phyloP scores from a whole-genome alignment of 2,888 invertebrate species.

The Platynereis dumerilii region DNA sequence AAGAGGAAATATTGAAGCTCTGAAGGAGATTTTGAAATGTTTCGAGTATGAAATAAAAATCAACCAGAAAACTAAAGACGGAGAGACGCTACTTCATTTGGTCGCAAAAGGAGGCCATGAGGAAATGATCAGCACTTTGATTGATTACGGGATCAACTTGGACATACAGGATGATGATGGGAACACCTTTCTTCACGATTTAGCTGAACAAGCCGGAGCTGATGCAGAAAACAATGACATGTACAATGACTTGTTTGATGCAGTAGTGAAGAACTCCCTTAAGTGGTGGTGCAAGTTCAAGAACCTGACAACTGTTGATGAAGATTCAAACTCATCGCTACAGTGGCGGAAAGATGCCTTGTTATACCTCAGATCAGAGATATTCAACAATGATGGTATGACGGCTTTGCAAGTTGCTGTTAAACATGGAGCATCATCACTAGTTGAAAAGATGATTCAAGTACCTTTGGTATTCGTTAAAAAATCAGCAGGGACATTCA shows the following conservation, averaged over 20 bases:
- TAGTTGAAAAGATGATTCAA: slow-evolving; percentile 43
- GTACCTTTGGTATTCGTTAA: slow-evolving; percentile 30
- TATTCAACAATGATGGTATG: slow-evolving; percentile 43
- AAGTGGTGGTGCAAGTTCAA: slow-evolving; percentile 47
- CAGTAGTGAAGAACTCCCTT: slow-evolving; percentile 39
- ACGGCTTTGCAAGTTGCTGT: slow-evolving; percentile 47
- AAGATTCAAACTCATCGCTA: slow-evolving; percentile 34
- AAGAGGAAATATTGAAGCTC: no score
- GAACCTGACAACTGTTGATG: slow-evolving; percentile 38
- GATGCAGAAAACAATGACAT: slow-evolving; percentile 28
- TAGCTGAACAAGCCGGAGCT: slow-evolving; percentile 38
- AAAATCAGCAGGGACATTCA: neutral
- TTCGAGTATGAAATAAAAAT: neutral
- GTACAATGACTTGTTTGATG: slow-evolving; percentile 42
- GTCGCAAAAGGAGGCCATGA: neutral
- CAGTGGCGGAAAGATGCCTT: slow-evolving; percentile 27
- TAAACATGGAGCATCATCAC: slow-evolving; percentile 42
- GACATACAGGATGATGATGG: slow-evolving; percentile 41
- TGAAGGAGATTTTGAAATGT: no score
- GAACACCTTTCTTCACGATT: slow-evolving; percentile 47
- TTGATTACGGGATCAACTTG: slow-evolving; percentile 39
- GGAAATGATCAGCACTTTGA: neutral
- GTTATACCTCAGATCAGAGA: slow-evolving; percentile 39
- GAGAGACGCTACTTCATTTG: slow-evolving; percentile 3
- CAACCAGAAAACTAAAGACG: neutral